Base-by-base conservation (phyloP, 2,797 vertebrate genomes). In the Gastrophryne carolinensis region DNA sequence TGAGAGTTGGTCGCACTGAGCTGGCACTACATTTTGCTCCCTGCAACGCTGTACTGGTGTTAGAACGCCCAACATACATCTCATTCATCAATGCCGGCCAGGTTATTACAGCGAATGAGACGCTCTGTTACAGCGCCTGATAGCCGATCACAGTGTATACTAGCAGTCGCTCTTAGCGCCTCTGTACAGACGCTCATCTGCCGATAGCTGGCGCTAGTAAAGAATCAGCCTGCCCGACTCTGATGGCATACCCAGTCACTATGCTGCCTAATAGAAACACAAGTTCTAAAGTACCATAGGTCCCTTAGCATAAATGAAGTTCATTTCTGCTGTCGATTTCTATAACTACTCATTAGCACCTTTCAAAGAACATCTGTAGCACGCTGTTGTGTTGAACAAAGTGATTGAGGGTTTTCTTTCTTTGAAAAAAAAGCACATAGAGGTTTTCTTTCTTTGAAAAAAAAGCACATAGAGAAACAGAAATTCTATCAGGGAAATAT, bases 401-500 rank as follows among this genome's bases (percentile, higher is more conserved):
- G 12, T 44, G 34, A 70, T 39, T 63, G 49, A 64, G 54, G n/a
- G 39, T 23, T 56, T 63, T 32, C 15, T 63, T 11, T 13, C 11
- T 39, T 34, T 39, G 3, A 24, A 30, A 23, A 6, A 29, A 39
- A 64, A 54, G 60, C 29, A 47, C n/a, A 47, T 39, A 60, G 44
- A 54, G 2, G n/a, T n/a, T n/a, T n/a, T n/a, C n/a, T n/a, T n/a
- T 3, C 50, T n/a, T 60, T 77, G 24, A 71, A 64, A 49, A 58
- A 49, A 9, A 71, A 64, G 64, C 37, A 49, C 39, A 30, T 58
- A 64, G 37, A 24, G 50, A 37, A 64, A 58, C 72, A 26, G 15
- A 74, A 71, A 71, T 65, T 29, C 37, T 60, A 77, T 26, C 50
- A 64, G 54, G 23, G 63, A 77, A 63, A 77, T 69, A 13, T 70